These are phyloP conservation scores for Notarius lentiginosus DNA, from an alignment of 2,113 vertebrate species.

Conservation along the genomic window DNA sequence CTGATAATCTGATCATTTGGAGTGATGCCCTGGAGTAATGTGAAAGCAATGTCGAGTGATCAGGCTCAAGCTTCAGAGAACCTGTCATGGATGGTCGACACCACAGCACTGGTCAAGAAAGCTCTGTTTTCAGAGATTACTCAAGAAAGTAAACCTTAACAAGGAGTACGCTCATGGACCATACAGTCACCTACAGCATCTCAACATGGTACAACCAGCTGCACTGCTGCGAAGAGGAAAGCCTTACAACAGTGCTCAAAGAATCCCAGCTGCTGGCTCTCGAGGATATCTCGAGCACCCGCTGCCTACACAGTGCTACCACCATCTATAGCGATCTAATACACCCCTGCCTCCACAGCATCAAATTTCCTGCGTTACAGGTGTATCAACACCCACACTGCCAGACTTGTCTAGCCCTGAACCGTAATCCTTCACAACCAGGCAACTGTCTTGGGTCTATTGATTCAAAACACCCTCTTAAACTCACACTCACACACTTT, in stretches of 20 bases:
- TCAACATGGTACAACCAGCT: conserved; percentile 16
- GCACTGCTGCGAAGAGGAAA: conserved; percentile 11
- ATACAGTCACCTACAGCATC: background rate
- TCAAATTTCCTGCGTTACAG: background rate
- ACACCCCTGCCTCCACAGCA: background rate
- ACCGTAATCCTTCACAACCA: background rate
- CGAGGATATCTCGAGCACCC: conserved; percentile 13
- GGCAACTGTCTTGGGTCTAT: background rate
- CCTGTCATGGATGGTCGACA: too few relatives aligned
- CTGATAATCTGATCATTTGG: background rate
- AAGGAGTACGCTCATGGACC: background rate
- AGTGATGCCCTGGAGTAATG: background rate
- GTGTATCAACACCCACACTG: background rate
- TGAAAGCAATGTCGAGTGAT: background rate
- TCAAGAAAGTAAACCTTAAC: background rate
- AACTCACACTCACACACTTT: background rate
- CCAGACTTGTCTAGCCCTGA: background rate
- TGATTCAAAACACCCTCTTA: background rate
- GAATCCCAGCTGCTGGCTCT: conserved; percentile 14
- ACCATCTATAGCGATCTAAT: background rate
- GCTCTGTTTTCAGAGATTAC: background rate
- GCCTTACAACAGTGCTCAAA: background rate
- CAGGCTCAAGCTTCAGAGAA: background rate
- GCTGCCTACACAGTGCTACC: conserved; percentile 6
- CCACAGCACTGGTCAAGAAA: background rate